Percentiles rank a stretch among this genome's conserved stretches.
Conservation (phyloP, 2,113 vertebrate genomes). For the Gallinago paraguaiae region DNA sequence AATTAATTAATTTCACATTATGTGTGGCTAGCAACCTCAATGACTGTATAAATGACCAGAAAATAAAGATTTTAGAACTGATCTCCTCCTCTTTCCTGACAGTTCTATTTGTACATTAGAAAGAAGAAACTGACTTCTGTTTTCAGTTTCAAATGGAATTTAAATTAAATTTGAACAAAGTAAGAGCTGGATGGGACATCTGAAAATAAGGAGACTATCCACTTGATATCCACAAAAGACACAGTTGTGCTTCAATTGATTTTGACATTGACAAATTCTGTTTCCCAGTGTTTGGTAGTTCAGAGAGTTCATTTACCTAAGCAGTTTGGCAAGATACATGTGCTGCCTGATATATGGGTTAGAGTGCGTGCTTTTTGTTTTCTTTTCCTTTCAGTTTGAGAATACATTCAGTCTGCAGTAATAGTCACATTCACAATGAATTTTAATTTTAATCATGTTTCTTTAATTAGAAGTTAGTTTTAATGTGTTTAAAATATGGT, state of each 20-base stretch:
- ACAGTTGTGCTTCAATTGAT: neutral
- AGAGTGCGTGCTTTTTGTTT: neutral
- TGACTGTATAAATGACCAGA: neutral
- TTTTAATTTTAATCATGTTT: neutral
- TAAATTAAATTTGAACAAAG: neutral
- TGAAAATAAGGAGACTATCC: neutral
- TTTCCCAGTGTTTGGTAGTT: neutral
- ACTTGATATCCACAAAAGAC: neutral
- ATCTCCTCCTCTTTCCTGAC: neutral
- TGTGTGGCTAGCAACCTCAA: neutral
- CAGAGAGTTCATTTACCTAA: neutral
- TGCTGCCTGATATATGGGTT: neutral
- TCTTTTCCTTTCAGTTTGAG: neutral
- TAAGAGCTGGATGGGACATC: neutral
- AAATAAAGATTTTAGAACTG: neutral
- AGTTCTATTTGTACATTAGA: neutral
- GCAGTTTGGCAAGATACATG: neutral
- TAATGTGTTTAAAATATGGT: neutral
- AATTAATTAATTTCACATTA: neutral
- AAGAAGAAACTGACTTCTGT: neutral
- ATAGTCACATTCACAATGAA: neutral
- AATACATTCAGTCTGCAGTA: neutral
- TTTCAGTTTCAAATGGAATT: neutral
- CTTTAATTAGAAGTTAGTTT: neutral
- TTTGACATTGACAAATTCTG: neutral